phyloP scores from a whole-genome alignment of 2,113 vertebrate genomes.

The Neopipo cinnamomea region DNA sequence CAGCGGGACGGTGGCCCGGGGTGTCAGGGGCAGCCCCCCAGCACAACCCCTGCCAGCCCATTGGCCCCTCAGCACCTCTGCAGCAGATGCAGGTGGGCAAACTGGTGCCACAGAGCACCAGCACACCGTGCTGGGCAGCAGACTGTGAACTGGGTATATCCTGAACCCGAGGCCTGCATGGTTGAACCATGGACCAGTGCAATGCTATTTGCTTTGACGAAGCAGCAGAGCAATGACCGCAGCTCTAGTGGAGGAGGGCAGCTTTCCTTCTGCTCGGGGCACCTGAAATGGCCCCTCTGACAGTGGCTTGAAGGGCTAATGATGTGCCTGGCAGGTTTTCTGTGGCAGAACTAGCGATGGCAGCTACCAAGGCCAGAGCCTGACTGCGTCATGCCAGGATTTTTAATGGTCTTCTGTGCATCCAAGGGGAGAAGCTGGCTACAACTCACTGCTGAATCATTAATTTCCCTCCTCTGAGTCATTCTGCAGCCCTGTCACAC shows the following conservation, averaged over 20 bases:
- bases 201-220: neutral
- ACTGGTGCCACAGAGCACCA: rapidly evolving
- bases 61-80: neutral
- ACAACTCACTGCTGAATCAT: slow-evolving; percentile 20
- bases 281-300: neutral
- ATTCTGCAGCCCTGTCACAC: neutral
- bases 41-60: neutral
- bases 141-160: neutral
- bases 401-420: neutral
- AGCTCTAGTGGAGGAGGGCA: neutral
- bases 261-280: neutral
- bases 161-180: rapidly evolving
- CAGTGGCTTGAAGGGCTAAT: neutral
- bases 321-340: rapidly evolving
- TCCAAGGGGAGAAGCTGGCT: neutral
- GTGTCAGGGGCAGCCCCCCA: neutral
- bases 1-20: neutral
- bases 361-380: neutral
- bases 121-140: neutral
- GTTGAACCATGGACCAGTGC: rapidly evolving
- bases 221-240: neutral
- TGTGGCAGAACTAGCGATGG: neutral
- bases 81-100: too few relatives aligned
- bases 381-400: neutral
- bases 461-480: slow-evolving; percentile 4